Evolutionary conservation across 2,797 vertebrate genomes (phyloP).

Genomic region (Cetoscarus ocellatus): DNA sequence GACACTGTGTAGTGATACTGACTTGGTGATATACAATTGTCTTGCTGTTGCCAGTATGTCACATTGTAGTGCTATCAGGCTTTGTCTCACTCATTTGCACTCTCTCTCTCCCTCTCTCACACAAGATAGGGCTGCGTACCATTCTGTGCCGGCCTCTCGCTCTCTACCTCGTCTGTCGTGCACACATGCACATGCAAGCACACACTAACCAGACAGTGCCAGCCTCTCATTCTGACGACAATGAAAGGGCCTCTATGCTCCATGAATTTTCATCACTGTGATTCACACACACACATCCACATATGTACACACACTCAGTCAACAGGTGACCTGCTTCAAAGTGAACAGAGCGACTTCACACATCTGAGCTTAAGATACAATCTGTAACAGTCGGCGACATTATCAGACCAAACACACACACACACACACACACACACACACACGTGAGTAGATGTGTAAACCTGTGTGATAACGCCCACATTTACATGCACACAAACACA

Average conservation of each 20-base stretch:
- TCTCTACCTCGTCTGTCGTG: conserved; percentile 48
- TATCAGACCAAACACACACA: background rate
- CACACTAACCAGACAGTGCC: conserved; percentile 58
- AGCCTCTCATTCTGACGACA: conserved; percentile 53
- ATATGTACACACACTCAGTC: background rate
- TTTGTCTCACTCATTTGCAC: conserved; percentile 26
- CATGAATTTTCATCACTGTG: conserved; percentile 15
- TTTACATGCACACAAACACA: conserved; percentile 5
- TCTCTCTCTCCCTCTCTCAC: background rate
- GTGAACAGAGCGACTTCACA: conserved; percentile 9
- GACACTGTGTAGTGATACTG: conserved; percentile 22
- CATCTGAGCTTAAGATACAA: conserved; percentile 21
- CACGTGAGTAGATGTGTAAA: background rate
- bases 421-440: background rate
- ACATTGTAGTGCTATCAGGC: conserved; percentile 26
- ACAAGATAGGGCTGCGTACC: conserved; percentile 65
- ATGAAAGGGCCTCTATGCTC: conserved; percentile 64
- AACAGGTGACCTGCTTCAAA: conserved; percentile 39
- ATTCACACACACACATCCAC: background rate
- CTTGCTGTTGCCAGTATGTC: conserved; percentile 29
- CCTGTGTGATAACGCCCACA: background rate
- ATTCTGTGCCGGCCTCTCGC: conserved; percentile 67
- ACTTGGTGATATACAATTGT: conserved; percentile 25
- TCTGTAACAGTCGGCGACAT: conserved; percentile 7
- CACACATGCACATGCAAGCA: conserved; percentile 47